Conservation (phyloP, 2,113 vertebrate species). For the Pardalotus punctatus region DNA sequence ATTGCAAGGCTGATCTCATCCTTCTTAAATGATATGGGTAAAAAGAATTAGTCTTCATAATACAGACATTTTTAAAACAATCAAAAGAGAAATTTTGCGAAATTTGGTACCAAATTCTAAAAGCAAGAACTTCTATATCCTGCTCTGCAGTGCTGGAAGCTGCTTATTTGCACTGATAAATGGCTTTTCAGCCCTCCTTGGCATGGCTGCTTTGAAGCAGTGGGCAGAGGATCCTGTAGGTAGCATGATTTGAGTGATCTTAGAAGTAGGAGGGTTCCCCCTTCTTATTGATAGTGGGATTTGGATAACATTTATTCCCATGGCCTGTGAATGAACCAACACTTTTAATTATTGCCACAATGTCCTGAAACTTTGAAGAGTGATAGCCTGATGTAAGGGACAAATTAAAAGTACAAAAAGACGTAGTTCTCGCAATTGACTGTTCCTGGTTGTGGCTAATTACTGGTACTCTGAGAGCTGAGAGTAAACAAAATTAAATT, state of each 20-base stretch:
- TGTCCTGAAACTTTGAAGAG: neutral
- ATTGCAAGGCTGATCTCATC: neutral
- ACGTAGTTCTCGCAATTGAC: neutral
- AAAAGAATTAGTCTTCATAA: neutral
- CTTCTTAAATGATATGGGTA: neutral
- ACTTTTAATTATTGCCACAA: neutral
- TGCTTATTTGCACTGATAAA: neutral
- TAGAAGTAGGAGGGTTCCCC: neutral
- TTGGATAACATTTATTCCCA: neutral
- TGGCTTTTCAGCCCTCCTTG: neutral
- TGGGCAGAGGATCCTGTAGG: neutral
- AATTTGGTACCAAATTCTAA: too few species aligned
- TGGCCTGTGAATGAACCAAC: neutral
- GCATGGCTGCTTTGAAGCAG: neutral
- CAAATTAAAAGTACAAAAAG: neutral
- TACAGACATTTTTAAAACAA: neutral
- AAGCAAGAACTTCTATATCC: neutral
- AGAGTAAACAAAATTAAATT: neutral
- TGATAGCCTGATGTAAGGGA: neutral
- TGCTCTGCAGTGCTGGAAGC: neutral
- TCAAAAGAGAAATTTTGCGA: too few species aligned
- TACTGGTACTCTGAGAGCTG: neutral
- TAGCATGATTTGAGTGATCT: rapidly evolving
- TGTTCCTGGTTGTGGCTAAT: neutral
- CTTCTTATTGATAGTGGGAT: neutral